These are phyloP conservation scores for Zele albiditarsus DNA, from an alignment of 2,888 invertebrate genomes.

Conservation along the genomic window DNA sequence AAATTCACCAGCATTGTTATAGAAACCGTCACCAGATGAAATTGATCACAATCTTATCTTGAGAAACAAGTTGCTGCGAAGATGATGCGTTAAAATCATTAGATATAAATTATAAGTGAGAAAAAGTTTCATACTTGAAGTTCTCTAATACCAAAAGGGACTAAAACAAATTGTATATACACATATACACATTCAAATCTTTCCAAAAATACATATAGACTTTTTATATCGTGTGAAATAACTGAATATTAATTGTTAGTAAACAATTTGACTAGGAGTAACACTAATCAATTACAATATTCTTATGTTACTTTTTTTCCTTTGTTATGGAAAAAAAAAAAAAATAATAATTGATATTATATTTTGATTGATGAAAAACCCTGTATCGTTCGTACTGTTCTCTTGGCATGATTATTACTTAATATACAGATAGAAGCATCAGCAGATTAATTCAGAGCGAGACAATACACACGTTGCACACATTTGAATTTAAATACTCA, in stretches of 20 bases:
- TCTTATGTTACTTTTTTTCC: background rate
- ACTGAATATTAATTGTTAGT: background rate
- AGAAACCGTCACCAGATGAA: background rate
- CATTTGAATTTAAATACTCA: conserved; percentile 62
- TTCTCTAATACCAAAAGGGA: background rate
- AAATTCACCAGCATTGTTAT: background rate
- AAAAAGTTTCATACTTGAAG: background rate
- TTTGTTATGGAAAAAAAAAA: background rate
- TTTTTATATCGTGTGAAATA: background rate
- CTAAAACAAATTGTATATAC: background rate
- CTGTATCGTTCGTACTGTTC: conserved; percentile 33
- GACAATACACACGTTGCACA: conserved; percentile 31
- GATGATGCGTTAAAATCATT: too few relatives aligned
- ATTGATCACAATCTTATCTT: too few relatives aligned
- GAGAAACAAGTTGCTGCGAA: too few relatives aligned
- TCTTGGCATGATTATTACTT: conserved; percentile 33
- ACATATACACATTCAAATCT: background rate
- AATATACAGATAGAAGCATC: background rate
- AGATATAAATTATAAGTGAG: background rate
- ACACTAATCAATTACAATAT: background rate
- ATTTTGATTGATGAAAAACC: conserved; percentile 31
- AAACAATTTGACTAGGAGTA: background rate
- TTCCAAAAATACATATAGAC: background rate
- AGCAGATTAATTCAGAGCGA: background rate
- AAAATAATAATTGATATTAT: background rate